phyloP scores from a whole-genome alignment of 2,113 vertebrate genomes.

The Sclerurus mexicanus region DNA sequence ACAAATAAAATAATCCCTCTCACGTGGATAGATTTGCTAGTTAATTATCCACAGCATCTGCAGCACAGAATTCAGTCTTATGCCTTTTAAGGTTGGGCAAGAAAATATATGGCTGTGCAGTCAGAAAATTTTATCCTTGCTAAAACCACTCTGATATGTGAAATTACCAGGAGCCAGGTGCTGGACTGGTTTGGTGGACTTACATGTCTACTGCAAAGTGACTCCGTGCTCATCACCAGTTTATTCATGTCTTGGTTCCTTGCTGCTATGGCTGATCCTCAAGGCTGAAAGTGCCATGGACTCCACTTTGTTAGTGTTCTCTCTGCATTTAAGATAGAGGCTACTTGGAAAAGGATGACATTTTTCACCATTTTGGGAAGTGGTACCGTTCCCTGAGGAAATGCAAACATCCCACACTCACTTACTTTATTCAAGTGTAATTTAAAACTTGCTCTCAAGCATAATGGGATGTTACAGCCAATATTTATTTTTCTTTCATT shows the following conservation, averaged over 20 bases:
- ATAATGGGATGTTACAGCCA: slow-evolving; percentile 61
- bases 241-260: not conserved
- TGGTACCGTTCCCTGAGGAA: not conserved
- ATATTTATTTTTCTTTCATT: slow-evolving; percentile 74
- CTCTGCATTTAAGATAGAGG: not conserved
- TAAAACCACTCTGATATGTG: not conserved
- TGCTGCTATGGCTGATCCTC: not conserved
- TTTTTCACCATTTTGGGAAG: slow-evolving; percentile 25
- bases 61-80: not conserved
- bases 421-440: slow-evolving; percentile 35
- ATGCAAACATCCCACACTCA: not conserved
- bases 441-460: slow-evolving; percentile 31
- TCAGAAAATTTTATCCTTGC: not conserved
- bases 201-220: not conserved
- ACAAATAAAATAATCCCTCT: slow-evolving; percentile 40
- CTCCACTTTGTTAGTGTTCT: not conserved
- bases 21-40: not conserved
- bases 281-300: not conserved
- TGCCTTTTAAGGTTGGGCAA: not conserved
- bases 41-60: slow-evolving; percentile 40
- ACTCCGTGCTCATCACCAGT: not conserved
- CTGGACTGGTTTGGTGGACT: not conserved
- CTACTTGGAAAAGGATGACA: not conserved
- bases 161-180: not conserved
- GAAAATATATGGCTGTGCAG: not conserved